A percentile compares a stretch with the other conserved stretches of the same genome.
Conservation (phyloP, 2,113 vertebrate genomes). For the Chloroceryle aenea region DNA sequence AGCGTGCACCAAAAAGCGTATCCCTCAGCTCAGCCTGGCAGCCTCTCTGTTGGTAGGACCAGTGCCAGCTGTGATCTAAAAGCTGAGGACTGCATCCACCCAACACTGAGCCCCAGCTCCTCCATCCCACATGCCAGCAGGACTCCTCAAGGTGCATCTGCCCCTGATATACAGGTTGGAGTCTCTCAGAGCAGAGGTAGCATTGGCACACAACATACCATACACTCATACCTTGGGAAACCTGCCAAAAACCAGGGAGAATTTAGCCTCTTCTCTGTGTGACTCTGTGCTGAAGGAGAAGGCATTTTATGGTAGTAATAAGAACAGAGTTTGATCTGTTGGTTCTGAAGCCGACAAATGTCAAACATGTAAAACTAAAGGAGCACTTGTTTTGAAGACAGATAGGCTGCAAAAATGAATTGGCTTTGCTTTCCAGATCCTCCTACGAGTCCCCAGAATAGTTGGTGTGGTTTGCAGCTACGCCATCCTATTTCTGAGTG, state of each 20-base stretch:
- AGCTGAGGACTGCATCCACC: neutral
- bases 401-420: constrained; percentile 24
- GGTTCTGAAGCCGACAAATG: neutral
- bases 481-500: neutral
- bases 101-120: neutral
- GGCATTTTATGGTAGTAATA: neutral
- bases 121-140: neutral
- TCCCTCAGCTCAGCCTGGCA: neutral
- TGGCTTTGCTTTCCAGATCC: constrained; percentile 28
- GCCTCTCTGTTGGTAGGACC: neutral
- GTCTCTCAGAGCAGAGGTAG: neutral
- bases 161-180: rapidly evolving
- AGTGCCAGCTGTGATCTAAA: neutral
- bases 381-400: constrained; percentile 4
- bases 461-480: neutral
- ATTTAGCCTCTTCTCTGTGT: neutral
- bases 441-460: constrained; percentile 37
- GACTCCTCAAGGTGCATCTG: neutral
- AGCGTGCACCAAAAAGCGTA: neutral
- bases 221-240: rapidly evolving
- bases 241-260: neutral
- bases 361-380: neutral
- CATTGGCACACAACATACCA: rapidly evolving
- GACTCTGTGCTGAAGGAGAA: neutral
- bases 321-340: neutral